Percentiles rank a stretch among this genome's conserved stretches.
phyloP scores from a whole-genome alignment of 2,113 vertebrate species.

The Dromas ardeola region DNA sequence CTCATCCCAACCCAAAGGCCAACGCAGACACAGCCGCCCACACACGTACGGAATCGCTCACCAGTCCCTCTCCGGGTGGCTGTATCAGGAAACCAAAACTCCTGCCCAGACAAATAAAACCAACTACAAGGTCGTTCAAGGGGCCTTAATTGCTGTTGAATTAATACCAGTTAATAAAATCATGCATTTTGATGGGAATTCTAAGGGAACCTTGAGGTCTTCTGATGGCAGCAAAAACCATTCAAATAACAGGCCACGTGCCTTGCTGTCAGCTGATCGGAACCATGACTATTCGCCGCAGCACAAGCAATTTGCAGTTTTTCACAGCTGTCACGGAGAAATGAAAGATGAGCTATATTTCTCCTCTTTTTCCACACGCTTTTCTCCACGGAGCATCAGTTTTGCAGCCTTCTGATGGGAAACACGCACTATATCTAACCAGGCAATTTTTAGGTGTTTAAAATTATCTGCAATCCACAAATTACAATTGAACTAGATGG shows the following conservation, averaged over 20 bases:
- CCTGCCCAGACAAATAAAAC: background rate
- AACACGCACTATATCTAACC: background rate
- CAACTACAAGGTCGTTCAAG: background rate
- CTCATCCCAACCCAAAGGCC: background rate
- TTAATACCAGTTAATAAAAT: background rate
- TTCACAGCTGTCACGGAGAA: background rate
- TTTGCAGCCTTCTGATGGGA: background rate
- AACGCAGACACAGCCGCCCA: background rate
- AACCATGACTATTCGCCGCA: background rate
- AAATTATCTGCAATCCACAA: background rate
- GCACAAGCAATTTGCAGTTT: background rate
- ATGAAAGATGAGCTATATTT: background rate
- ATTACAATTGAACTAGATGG: background rate
- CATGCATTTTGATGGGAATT: background rate
- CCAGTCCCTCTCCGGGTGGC: background rate
- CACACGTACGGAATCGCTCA: fast-evolving
- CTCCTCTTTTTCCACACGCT: background rate
- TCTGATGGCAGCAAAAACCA: background rate
- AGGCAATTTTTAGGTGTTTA: background rate
- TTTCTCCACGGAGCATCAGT: background rate
- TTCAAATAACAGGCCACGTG: background rate
- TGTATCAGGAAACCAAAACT: background rate
- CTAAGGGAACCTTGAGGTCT: background rate
- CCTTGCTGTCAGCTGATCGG: background rate
- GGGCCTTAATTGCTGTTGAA: background rate